These are phyloP conservation scores for Cavia porcellus DNA, from an alignment of 2,113 vertebrate species.

Conservation along the genomic window DNA sequence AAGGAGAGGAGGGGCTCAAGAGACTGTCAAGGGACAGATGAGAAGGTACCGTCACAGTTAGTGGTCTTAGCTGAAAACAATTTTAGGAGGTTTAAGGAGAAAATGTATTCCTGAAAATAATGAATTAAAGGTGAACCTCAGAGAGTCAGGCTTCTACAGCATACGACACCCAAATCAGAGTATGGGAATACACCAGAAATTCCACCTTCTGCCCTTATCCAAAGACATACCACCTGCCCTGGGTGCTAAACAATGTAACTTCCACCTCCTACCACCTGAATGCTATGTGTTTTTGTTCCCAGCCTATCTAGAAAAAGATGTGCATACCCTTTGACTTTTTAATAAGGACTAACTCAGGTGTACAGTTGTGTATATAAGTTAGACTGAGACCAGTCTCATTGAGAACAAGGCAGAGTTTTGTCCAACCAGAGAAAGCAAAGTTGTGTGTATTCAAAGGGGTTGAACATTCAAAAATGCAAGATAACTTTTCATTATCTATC, in stretches of 20 bases:
- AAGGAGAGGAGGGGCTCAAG: not conserved
- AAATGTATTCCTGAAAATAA: not conserved
- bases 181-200: not conserved
- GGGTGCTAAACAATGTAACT: not conserved
- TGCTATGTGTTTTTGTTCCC: rapidly evolving
- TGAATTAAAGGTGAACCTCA: not conserved
- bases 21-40: not conserved
- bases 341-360: not conserved
- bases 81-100: not conserved
- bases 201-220: no score
- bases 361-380: not conserved
- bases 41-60: not conserved
- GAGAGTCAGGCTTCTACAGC: not conserved
- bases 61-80: not conserved
- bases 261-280: not conserved
- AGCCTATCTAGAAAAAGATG: not conserved
- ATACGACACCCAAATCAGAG: not conserved
- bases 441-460: not conserved
- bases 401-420: not conserved
- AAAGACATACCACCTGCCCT: not conserved
- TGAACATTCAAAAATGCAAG: not conserved
- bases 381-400: not conserved
- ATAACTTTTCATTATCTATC: not conserved
- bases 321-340: not conserved
- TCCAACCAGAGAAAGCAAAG: not conserved